Evolutionary conservation across 2,797 vertebrate species (phyloP).

Genomic region (Cyprinella venusta): DNA sequence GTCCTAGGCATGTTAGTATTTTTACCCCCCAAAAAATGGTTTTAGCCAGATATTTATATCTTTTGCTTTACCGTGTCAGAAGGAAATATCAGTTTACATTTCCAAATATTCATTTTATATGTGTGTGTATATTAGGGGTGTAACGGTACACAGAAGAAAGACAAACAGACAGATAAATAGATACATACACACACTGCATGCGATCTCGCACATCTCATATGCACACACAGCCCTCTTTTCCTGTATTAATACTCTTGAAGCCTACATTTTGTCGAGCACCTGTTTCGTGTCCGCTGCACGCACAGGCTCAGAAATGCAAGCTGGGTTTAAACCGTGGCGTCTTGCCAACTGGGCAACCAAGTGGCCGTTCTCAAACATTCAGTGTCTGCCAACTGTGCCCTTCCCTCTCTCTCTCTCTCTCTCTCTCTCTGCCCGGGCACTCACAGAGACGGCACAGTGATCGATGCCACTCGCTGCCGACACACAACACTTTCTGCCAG

Average conservation of each 20-base stretch:
- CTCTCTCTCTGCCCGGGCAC: slow-evolving; percentile 18
- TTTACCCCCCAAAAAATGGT: too few species aligned
- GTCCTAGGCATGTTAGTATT: too few species aligned
- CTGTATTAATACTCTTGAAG: slow-evolving; percentile 65
- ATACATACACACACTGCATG: background rate
- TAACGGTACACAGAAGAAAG: too few species aligned
- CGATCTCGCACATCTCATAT: slow-evolving; percentile 9
- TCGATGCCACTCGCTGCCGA: slow-evolving; percentile 68
- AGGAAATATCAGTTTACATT: too few species aligned
- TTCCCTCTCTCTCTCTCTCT: background rate
- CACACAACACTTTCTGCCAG: slow-evolving; percentile 63
- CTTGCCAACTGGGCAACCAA: slow-evolving; percentile 63
- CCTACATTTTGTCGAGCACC: slow-evolving; percentile 73
- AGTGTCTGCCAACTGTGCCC: slow-evolving; percentile 68
- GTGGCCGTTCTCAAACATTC: slow-evolving; percentile 67
- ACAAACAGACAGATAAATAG: too few species aligned
- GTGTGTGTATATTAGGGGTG: too few species aligned
- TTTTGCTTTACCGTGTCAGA: too few species aligned
- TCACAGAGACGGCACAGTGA: slow-evolving; percentile 54
- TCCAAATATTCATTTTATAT: too few species aligned
- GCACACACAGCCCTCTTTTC: slow-evolving; percentile 59
- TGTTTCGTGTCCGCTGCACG: slow-evolving; percentile 74
- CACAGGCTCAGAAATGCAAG: slow-evolving; percentile 65
- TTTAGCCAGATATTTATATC: too few species aligned
- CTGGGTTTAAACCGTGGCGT: slow-evolving; percentile 68